phyloP scores from a whole-genome alignment of 2,113 vertebrate genomes.

The Oriolus oriolus region DNA sequence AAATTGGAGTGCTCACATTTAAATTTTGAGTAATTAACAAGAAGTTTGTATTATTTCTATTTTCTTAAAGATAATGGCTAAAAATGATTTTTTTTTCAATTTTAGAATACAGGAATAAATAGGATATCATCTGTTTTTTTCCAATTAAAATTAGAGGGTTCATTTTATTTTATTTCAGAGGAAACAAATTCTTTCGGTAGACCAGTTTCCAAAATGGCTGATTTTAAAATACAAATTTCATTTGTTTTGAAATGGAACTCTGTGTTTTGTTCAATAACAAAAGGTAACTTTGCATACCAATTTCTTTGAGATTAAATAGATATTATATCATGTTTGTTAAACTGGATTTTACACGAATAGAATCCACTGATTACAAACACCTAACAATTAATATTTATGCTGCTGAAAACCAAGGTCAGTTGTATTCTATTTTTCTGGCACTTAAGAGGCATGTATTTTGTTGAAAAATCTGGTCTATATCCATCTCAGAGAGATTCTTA shows the following conservation, averaged over 20 bases:
- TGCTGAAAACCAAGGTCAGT: neutral
- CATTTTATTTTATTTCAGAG: neutral
- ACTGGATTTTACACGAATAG: neutral
- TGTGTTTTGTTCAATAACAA: neutral
- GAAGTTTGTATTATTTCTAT: neutral
- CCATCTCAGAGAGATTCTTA: neutral
- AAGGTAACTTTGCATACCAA: neutral
- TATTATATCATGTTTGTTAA: neutral
- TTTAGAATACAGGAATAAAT: neutral
- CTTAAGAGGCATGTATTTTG: neutral
- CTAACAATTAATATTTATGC: neutral
- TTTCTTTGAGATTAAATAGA: neutral
- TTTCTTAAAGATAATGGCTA: neutral
- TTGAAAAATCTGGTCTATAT: neutral
- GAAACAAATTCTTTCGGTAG: neutral
- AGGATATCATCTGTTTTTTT: accelerated
- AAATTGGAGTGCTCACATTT: neutral
- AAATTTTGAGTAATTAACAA: neutral
- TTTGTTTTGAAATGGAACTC: neutral
- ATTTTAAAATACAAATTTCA: neutral
- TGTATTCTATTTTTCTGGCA: neutral
- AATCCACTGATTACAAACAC: neutral
- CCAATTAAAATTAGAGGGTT: neutral
- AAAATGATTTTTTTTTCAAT: neutral
- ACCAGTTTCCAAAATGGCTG: neutral